These are phyloP conservation scores for Anoura caudifer DNA, from an alignment of 2,113 vertebrate species.

Conservation along the genomic window DNA sequence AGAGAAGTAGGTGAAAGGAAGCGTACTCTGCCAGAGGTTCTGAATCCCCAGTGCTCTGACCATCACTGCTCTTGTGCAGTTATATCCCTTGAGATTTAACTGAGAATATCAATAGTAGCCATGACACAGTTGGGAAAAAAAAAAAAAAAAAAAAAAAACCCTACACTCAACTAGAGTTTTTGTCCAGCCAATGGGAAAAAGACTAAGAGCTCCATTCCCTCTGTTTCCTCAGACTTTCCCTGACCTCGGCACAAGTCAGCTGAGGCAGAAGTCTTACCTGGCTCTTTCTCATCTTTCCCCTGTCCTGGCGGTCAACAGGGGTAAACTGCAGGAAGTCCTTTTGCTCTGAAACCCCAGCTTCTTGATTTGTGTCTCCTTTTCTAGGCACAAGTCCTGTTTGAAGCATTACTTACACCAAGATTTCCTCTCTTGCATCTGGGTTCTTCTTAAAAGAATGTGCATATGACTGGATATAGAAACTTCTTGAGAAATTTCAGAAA, in stretches of 20 bases:
- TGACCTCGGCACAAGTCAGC: neutral
- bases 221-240: neutral
- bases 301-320: neutral
- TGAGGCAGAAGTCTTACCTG: neutral
- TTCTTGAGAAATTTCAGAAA: neutral
- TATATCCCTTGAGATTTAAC: neutral
- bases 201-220: neutral
- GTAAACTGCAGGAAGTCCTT: neutral
- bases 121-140: neutral
- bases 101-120: neutral
- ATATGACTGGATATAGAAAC: neutral
- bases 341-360: neutral
- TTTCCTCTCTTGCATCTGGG: neutral
- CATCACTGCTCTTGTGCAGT: rapidly evolving
- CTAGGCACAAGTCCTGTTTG: neutral
- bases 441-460: neutral
- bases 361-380: neutral
- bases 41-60: rapidly evolving
- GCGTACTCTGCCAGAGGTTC: neutral
- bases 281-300: neutral
- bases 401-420: neutral
- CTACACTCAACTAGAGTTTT: neutral
- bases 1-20: neutral
- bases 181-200: neutral
- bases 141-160: neutral